Evolutionary conservation across 2,888 invertebrate species (phyloP), one percentile per base, ranked within the genome.

Genomic region (Belgica antarctica): DNA sequence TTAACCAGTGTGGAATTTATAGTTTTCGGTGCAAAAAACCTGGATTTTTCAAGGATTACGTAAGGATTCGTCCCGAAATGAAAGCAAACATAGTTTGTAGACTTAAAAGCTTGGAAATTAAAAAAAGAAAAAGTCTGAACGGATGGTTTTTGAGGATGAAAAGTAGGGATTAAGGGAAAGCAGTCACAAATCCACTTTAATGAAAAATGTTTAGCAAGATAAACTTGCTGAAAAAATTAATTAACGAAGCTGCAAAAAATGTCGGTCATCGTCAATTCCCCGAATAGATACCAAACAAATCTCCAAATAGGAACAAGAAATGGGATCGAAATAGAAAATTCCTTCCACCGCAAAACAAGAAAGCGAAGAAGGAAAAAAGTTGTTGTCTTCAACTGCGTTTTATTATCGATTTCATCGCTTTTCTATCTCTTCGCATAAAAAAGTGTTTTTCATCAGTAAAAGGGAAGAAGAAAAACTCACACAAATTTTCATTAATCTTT

Each of bases 401-500:
- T 52, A 52, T 52, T 52, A 52, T 52, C 17, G 52, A 52, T 52
- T 52, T 52, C 52, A 52, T 52, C 52, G 52, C 52, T 22, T 52
- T 52, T 22, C 22, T 10, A 52, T 52, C 52, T 52, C 22, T 2
- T 3, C 41, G 10, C n/a, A 31, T 41, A 41, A 52, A 52, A 52
- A 52, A 19, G 52, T 52, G 17, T 52, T 52, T 41, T 52, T 17
- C 52, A 17, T n/a, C 5, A 22, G n/a, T 7, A 52, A 19, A 22
- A 52, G 22, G 41, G 10, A 41, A 41, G n/a, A n/a, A 41, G n/a
- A n/a, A 10, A 52, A 19, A 19, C 52, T 52, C 52, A 52, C 52
- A 52, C 52, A 52, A 52, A 22, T 19, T 17, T 22, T 52, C 52
- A 52, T 52, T 12, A 22, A 17, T 22, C 8, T 22, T 52, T n/a